These are phyloP conservation scores for Margarornis squamiger DNA, from an alignment of 2,797 vertebrate genomes.

Conservation along the genomic window DNA sequence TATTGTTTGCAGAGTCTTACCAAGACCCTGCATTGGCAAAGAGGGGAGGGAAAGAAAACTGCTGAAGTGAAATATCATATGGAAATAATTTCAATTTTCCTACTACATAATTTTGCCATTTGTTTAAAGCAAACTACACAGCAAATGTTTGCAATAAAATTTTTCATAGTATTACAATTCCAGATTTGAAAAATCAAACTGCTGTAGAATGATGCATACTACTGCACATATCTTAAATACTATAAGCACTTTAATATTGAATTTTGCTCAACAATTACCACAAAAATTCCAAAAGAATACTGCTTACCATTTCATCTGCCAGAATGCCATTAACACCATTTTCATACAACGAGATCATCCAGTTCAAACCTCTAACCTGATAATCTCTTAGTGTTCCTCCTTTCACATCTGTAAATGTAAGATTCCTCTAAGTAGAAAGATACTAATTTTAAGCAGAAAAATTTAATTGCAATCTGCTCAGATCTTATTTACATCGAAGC, in stretches of 20 bases:
- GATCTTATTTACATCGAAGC: background rate
- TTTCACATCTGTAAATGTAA: conserved; percentile 84
- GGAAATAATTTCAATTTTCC: background rate
- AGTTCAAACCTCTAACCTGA: conserved; percentile 88
- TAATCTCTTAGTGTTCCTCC: conserved; percentile 86
- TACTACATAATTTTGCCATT: background rate
- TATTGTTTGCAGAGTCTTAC: conserved; percentile 88
- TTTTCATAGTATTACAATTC: background rate
- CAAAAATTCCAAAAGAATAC: background rate
- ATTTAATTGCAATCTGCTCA: background rate
- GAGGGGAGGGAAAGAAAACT: background rate
- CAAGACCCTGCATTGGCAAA: conserved; percentile 80
- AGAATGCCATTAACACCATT: conserved; percentile 91
- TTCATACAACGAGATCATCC: conserved; percentile 91
- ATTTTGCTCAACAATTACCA: background rate
- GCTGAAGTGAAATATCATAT: conserved; percentile 8
- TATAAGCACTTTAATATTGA: background rate
- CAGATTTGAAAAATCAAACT: background rate
- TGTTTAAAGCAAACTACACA: background rate
- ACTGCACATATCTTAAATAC: background rate
- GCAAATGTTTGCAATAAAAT: background rate
- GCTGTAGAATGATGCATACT: background rate
- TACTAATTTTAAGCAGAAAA: background rate
- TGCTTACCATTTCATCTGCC: conserved; percentile 90
- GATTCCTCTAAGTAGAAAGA: conserved; percentile 37